Evolutionary conservation across 1,140 invertebrate genomes (phyloP), one percentile per base, ranked within the genome.

Genomic region (Phymorhynchus buccinoides): DNA sequence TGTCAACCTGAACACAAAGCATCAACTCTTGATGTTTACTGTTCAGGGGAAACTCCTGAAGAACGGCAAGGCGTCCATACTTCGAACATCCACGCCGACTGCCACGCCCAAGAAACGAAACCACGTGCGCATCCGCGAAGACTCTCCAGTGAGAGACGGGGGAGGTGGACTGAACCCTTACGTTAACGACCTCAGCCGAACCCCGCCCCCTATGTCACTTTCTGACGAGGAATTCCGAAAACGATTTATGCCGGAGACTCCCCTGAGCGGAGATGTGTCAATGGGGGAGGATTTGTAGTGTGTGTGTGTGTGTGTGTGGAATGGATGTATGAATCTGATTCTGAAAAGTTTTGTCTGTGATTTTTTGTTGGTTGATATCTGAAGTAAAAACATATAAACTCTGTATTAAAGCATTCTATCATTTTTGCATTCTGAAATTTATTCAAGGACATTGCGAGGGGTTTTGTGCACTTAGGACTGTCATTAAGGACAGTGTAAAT

Each of bases 91-190:
- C 2, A 87, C 82, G 18, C 86, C 86, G 3, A 68, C 30, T 30
- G 22, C 56, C 18, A 77, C 83, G 22, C 86, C 86, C 18, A 86
- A 86, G 37, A 90, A 88, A 80, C 87, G 87, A 44, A 89, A 89
- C 44, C 86, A 86, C 68, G 90, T 90, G n/a, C 85, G 89, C 56
- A 90, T 90, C 27, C 86, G 86, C n/a, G 84, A 89, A 6, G 83
- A 83, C 35, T 85, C 88, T 7, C 86, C 85, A 16, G 87, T 78
- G n/a, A 68, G 84, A 68, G 82, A 79, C 39, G 75, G 83, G 32
- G 48, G 80, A 52, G 75, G 83, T 35, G 48, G 80, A 52, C 41
- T 39, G 12, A 30, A 62, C 30, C 73, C 66, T 35, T 35, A 84
- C 27, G 9, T 30, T n/a, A 79, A 42, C 39, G 78, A 85, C 35